phyloP scores from a whole-genome alignment of 2,888 invertebrate genomes.

The Microctonus aethiopoides region DNA sequence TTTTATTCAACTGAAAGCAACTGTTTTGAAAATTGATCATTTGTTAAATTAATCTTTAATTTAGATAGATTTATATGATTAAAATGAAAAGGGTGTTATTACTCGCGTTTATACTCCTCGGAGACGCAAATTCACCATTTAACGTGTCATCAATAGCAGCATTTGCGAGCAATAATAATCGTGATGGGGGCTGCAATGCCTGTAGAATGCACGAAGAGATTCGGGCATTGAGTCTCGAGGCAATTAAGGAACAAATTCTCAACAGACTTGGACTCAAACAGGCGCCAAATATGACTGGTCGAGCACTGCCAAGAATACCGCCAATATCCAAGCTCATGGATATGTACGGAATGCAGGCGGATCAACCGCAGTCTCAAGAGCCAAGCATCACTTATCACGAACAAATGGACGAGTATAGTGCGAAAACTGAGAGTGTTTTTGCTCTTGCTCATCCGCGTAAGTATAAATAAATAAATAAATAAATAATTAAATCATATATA shows the following conservation, averaged over 20 bases:
- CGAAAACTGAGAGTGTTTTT: slow-evolving; percentile 68
- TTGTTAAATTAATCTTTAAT: neutral
- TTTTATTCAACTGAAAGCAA: no score
- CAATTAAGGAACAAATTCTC: slow-evolving; percentile 73
- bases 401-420: slow-evolving; percentile 68
- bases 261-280: slow-evolving; percentile 71
- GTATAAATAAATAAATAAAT: slow-evolving; percentile 40
- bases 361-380: slow-evolving; percentile 61
- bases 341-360: slow-evolving; percentile 68
- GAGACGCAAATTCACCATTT: slow-evolving; percentile 42
- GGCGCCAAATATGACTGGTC: slow-evolving; percentile 73
- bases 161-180: slow-evolving; percentile 13
- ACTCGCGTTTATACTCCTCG: neutral
- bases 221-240: slow-evolving; percentile 70
- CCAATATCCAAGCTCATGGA: slow-evolving; percentile 67
- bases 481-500: neutral
- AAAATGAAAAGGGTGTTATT: neutral
- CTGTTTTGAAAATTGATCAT: neutral
- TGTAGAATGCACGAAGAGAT: slow-evolving; percentile 72
- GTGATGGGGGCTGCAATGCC: slow-evolving; percentile 67
- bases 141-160: slow-evolving; percentile 39
- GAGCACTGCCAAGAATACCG: slow-evolving; percentile 71
- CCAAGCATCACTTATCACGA: slow-evolving; percentile 66
- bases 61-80: neutral
- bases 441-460: slow-evolving; percentile 68